A percentile compares a stretch with the other conserved stretches of the same genome.
Conservation (phyloP, 1,140 invertebrate species). For the Rhyacophila brunnea region DNA sequence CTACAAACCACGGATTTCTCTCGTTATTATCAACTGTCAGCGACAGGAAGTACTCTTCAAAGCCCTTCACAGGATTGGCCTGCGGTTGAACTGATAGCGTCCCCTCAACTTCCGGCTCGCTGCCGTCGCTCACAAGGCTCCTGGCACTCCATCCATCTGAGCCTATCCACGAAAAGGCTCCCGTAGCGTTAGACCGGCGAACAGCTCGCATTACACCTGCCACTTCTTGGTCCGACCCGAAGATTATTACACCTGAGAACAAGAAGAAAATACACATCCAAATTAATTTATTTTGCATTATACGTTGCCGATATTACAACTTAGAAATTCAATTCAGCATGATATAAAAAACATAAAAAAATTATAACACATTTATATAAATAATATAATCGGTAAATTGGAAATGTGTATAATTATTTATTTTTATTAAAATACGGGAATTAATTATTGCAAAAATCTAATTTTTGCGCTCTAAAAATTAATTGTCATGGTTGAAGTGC, state of each 20-base stretch:
- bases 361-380: too few relatives aligned
- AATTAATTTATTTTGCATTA: too few relatives aligned
- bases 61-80: conserved; percentile 82
- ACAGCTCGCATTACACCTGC: conserved; percentile 91
- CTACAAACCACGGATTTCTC: conserved; percentile 91
- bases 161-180: conserved; percentile 91
- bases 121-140: conserved; percentile 79
- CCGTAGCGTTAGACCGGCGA: conserved; percentile 80
- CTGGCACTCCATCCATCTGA: conserved; percentile 91
- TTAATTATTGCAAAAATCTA: too few relatives aligned
- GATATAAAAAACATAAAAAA: too few relatives aligned
- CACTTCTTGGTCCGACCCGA: conserved; percentile 95
- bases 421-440: too few relatives aligned
- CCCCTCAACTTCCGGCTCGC: conserved; percentile 86
- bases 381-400: too few relatives aligned
- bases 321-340: too few relatives aligned
- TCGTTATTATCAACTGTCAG: conserved; percentile 84
- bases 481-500: too few relatives aligned
- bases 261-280: conserved; percentile 32
- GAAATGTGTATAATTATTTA: too few relatives aligned
- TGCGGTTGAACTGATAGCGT: conserved; percentile 89
- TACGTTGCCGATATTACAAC: too few relatives aligned
- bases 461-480: too few relatives aligned
- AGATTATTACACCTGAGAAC: conserved; percentile 86
- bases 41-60: conserved; percentile 84